Evolutionary conservation across 2,888 invertebrate species (phyloP).

Genomic region (Pristionchus exspectatus): DNA sequence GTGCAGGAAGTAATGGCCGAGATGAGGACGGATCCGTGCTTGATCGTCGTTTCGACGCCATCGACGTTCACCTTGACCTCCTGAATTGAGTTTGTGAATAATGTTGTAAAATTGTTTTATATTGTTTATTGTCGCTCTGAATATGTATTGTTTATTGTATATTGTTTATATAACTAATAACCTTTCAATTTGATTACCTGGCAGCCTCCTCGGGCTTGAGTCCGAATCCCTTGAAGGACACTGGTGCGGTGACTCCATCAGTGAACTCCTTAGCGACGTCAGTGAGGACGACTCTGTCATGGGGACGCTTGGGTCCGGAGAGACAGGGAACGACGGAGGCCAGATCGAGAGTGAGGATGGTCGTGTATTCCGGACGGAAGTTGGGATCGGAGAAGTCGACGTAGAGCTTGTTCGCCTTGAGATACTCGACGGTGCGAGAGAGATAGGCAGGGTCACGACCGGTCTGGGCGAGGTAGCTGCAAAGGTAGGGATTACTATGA

Average conservation of each 20-base stretch:
- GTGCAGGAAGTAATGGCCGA: slow-evolving; percentile 98
- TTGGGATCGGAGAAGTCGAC: slow-evolving; percentile 86
- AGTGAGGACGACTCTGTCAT: slow-evolving; percentile 88
- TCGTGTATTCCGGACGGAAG: slow-evolving; percentile 75
- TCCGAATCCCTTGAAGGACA: slow-evolving; percentile 81
- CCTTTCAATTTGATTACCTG: slow-evolving; percentile 40
- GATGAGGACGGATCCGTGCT: slow-evolving; percentile 89
- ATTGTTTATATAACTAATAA: neutral
- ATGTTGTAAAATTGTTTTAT: too few species aligned
- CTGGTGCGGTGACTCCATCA: slow-evolving; percentile 90
- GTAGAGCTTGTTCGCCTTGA: slow-evolving; percentile 89
- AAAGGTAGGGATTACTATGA: slow-evolving; percentile 16
- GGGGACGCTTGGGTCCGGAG: slow-evolving; percentile 96
- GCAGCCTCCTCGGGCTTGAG: slow-evolving; percentile 69
- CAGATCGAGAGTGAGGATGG: slow-evolving; percentile 88
- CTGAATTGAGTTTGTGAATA: neutral
- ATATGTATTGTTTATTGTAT: too few species aligned
- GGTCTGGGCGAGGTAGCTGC: slow-evolving; percentile 73
- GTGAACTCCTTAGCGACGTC: slow-evolving; percentile 93
- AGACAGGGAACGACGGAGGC: slow-evolving; percentile 92
- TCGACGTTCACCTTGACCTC: slow-evolving; percentile 58
- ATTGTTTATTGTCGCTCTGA: too few species aligned
- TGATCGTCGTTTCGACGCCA: slow-evolving; percentile 58
- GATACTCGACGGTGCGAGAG: slow-evolving; percentile 84
- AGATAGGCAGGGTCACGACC: slow-evolving; percentile 70